A percentile compares a stretch with the other conserved stretches of the same genome.
phyloP scores from a whole-genome alignment of 1,140 invertebrate genomes.

The Gryon sp. region DNA sequence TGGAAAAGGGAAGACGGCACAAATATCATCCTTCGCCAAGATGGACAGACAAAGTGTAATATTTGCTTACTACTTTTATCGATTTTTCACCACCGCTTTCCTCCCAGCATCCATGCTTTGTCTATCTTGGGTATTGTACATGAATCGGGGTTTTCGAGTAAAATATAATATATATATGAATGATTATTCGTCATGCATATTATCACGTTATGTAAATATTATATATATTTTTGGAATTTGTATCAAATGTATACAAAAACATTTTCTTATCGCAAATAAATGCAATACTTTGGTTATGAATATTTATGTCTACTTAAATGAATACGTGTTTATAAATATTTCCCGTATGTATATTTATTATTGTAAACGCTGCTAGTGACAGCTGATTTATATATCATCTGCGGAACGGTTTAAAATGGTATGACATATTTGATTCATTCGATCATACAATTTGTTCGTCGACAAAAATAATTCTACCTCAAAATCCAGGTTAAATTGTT shows the following conservation, averaged over 20 bases:
- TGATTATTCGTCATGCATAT: too few relatives aligned
- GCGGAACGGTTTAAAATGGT: conserved; percentile 22
- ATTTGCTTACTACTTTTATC: conserved; percentile 17
- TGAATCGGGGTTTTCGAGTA: too few relatives aligned
- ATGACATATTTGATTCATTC: conserved; percentile 33
- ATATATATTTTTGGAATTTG: too few relatives aligned
- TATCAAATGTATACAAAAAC: too few relatives aligned
- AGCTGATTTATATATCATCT: conserved; percentile 40
- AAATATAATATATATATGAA: too few relatives aligned
- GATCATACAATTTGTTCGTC: conserved; percentile 15
- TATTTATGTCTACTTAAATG: conserved; percentile 9
- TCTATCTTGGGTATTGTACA: too few relatives aligned
- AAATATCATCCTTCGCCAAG: conserved; percentile 86
- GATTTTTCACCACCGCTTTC: background rate
- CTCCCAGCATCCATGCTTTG: too few relatives aligned
- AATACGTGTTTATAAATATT: background rate
- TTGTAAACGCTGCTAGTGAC: conserved; percentile 32
- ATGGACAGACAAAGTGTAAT: conserved; percentile 85
- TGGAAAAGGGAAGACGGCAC: conserved; percentile 89
- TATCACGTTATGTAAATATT: too few relatives aligned
- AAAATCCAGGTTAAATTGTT: too few relatives aligned
- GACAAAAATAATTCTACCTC: conserved; percentile 15
- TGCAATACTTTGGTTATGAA: conserved; percentile 1
- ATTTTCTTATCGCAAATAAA: background rate
- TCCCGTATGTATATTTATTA: conserved; percentile 12